Percentiles rank a stretch among this genome's conserved stretches.
These are phyloP conservation scores for Candidula unifasciata DNA, from an alignment of 2,888 invertebrate species.

Conservation along the genomic window DNA sequence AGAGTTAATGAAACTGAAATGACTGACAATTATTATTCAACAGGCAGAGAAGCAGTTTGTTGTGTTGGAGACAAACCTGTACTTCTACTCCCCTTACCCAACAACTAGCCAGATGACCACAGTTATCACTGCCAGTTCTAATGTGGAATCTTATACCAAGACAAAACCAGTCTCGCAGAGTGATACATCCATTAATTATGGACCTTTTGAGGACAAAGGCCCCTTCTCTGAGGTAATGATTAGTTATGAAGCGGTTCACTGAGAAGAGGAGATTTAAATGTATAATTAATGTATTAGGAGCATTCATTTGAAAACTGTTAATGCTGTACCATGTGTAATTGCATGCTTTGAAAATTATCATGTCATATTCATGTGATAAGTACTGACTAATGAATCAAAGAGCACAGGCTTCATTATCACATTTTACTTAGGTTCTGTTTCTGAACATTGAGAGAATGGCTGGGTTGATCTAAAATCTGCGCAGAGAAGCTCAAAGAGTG, in stretches of 20 bases:
- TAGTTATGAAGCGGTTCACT: background rate
- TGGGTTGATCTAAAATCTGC: too few species aligned
- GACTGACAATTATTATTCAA: background rate
- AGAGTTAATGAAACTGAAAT: too few species aligned
- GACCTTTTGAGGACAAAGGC: slow-evolving; percentile 88
- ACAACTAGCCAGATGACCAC: slow-evolving; percentile 89
- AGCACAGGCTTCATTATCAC: too few species aligned
- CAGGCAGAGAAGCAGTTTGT: slow-evolving; percentile 93
- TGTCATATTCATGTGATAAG: too few species aligned
- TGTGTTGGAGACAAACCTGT: slow-evolving; percentile 89
- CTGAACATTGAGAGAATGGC: too few species aligned
- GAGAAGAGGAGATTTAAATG: background rate
- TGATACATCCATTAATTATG: slow-evolving; percentile 90
- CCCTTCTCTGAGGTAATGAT: slow-evolving; percentile 79
- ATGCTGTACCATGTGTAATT: too few species aligned
- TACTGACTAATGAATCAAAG: too few species aligned
- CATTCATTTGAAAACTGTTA: too few species aligned
- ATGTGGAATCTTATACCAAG: slow-evolving; percentile 81
- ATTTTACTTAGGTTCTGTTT: too few species aligned
- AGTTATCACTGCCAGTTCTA: slow-evolving; percentile 86
- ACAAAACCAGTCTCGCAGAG: slow-evolving; percentile 81
- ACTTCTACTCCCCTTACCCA: slow-evolving; percentile 89
- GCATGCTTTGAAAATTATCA: too few species aligned
- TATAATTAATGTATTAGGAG: background rate
- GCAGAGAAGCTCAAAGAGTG: too few species aligned